These are phyloP conservation scores for Pavo muticus DNA, from an alignment of 2,113 vertebrate species.

Conservation along the genomic window DNA sequence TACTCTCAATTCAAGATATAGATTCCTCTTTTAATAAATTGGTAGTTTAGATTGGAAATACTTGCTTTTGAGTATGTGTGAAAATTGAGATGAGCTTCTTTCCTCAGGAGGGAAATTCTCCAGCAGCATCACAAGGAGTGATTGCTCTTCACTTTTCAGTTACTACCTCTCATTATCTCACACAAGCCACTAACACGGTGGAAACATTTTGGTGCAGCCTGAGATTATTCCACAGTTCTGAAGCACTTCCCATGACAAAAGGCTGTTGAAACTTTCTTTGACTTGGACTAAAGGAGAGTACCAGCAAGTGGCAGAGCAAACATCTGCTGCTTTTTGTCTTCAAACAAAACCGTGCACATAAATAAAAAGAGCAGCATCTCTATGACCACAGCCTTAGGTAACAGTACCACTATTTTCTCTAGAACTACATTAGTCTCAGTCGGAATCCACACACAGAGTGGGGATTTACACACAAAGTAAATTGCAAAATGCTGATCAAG, in stretches of 20 bases:
- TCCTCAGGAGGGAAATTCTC: not conserved
- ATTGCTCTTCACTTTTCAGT: not conserved
- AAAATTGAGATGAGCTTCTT: not conserved
- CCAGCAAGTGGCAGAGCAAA: not conserved
- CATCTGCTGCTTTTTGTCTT: not conserved
- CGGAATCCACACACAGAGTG: not conserved
- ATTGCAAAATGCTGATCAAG: not conserved
- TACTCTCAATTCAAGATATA: not conserved
- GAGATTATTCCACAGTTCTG: not conserved
- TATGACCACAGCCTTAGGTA: not conserved
- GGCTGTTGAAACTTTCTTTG: not conserved
- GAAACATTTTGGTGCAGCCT: not conserved
- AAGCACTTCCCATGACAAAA: not conserved
- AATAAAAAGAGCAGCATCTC: not conserved
- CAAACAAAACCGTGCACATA: not conserved
- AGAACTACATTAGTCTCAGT: not conserved
- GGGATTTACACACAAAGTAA: not conserved
- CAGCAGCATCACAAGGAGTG: not conserved
- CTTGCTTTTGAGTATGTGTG: not conserved
- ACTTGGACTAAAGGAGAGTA: not conserved
- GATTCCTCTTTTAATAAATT: not conserved
- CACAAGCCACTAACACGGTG: not conserved
- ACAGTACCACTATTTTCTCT: fast-evolving
- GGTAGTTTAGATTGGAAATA: not conserved
- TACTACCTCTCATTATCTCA: not conserved